These are phyloP conservation scores for Mastomys coucha DNA, from an alignment of 2,113 vertebrate species.

Conservation along the genomic window DNA sequence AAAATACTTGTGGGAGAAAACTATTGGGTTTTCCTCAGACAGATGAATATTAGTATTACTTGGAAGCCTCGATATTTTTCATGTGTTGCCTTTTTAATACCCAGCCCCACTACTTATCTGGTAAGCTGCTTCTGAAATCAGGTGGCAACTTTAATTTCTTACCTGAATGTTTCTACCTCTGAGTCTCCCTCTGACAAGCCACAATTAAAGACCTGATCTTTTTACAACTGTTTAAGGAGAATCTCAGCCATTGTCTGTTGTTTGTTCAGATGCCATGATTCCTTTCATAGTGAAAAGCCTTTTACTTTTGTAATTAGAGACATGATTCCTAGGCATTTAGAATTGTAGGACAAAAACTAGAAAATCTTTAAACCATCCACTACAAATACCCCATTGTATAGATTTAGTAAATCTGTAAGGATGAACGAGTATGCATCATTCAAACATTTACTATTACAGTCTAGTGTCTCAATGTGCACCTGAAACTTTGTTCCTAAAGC, in stretches of 20 bases:
- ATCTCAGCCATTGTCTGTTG: background rate
- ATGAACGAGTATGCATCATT: background rate
- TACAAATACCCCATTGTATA: background rate
- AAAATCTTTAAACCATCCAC: background rate
- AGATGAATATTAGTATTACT: background rate
- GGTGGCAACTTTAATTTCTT: background rate
- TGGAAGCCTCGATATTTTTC: background rate
- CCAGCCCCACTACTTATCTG: background rate
- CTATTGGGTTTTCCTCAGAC: background rate
- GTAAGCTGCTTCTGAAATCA: background rate
- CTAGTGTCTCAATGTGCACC: background rate
- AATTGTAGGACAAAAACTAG: background rate
- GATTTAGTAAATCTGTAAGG: background rate
- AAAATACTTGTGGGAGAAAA: background rate
- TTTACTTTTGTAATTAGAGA: constrained; percentile 25
- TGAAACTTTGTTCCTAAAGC: background rate
- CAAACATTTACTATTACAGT: background rate
- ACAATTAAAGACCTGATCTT: background rate
- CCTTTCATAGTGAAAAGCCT: constrained; percentile 35
- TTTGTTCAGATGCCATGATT: background rate
- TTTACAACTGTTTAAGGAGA: background rate
- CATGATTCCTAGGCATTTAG: background rate
- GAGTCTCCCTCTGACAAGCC: background rate
- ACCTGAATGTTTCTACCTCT: background rate
- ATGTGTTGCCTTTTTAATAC: background rate